Conservation (phyloP, 2,113 vertebrate species). For the Onychorhynchus coronatus region DNA sequence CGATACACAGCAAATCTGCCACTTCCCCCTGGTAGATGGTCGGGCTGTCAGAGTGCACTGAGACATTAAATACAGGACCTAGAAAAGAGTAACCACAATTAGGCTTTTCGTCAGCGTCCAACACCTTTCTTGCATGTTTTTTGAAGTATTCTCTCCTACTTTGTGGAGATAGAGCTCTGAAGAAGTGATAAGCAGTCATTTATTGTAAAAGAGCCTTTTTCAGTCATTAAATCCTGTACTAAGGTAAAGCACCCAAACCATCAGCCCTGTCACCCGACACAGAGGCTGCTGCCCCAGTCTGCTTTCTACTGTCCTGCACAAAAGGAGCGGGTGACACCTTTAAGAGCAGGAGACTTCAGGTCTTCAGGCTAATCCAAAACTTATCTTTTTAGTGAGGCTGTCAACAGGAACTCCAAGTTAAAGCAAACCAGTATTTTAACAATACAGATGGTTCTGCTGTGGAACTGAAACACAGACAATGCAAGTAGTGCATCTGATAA, state of each 20-base stretch:
- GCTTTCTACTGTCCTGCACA: not conserved
- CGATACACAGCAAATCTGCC: constrained; percentile 84
- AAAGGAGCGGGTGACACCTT: not conserved
- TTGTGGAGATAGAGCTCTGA: not conserved
- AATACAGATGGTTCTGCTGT: not conserved
- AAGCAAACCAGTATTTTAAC: not conserved
- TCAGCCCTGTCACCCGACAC: not conserved
- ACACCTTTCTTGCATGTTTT: not conserved
- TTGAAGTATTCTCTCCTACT: not conserved
- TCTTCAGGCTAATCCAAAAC: not conserved
- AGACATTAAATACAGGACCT: constrained; percentile 87
- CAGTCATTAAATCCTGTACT: not conserved
- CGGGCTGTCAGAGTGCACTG: constrained; percentile 79
- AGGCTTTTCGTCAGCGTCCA: not conserved
- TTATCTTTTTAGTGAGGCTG: not conserved
- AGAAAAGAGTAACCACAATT: constrained; percentile 28
- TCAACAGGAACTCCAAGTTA: not conserved
- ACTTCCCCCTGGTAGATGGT: constrained; percentile 86
- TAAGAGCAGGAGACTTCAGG: not conserved
- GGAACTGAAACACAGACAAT: not conserved
- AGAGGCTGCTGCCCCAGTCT: not conserved
- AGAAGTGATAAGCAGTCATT: not conserved
- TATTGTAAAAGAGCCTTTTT: not conserved
- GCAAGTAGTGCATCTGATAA: not conserved
- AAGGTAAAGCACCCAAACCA: not conserved